Percentiles rank a stretch among this genome's conserved stretches.
These are phyloP conservation scores for Callipepla californica DNA, from an alignment of 2,113 vertebrate genomes.

Conservation along the genomic window DNA sequence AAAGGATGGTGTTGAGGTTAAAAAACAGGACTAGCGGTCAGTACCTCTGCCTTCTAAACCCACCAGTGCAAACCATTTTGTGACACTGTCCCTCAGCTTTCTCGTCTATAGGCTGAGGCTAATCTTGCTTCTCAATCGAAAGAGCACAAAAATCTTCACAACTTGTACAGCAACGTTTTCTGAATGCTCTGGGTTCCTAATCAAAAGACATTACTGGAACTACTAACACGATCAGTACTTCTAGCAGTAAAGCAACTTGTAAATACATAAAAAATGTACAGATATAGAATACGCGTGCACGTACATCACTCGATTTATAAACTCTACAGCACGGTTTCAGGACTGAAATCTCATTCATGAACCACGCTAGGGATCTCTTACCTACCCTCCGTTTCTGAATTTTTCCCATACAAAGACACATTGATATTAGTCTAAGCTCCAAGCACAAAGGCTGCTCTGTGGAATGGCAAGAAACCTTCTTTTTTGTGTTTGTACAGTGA, in stretches of 20 bases:
- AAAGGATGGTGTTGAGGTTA: conserved; percentile 21
- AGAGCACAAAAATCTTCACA: conserved; percentile 1
- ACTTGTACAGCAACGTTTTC: conserved; percentile 21
- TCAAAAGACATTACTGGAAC: conserved; percentile 18
- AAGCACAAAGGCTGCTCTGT: conserved; percentile 67
- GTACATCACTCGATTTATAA: conserved; percentile 30
- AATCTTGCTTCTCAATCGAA: background rate
- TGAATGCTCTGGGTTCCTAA: conserved; percentile 41
- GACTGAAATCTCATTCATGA: conserved; percentile 63
- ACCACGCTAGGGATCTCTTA: conserved; percentile 59
- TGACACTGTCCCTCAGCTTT: conserved; percentile 1
- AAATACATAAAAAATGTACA: background rate
- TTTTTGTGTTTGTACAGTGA: conserved; percentile 72
- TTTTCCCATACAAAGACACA: conserved; percentile 72
- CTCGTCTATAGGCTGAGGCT: background rate
- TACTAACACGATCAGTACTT: conserved; percentile 46
- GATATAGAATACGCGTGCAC: background rate
- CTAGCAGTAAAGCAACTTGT: conserved; percentile 10
- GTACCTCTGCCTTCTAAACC: background rate
- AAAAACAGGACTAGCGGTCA: background rate
- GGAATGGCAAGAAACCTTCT: conserved; percentile 69
- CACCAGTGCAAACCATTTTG: background rate
- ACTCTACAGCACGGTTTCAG: conserved; percentile 38
- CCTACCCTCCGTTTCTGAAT: conserved; percentile 60
- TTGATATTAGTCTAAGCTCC: conserved; percentile 67